A percentile compares a stretch with the other conserved stretches of the same genome.
Conservation (phyloP, 2,888 invertebrate genomes). For the Apotomis turbidana region DNA sequence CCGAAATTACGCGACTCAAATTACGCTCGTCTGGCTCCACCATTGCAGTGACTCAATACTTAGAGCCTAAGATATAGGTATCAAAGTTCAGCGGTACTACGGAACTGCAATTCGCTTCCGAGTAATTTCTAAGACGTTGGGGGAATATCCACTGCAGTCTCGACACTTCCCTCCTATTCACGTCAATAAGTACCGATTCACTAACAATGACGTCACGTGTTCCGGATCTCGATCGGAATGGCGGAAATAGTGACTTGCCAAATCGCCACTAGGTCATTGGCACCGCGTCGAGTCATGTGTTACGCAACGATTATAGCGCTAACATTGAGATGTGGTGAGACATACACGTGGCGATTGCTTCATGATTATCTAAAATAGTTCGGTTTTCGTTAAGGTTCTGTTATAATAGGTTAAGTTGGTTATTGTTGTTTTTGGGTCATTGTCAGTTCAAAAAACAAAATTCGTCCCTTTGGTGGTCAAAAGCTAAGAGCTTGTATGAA, state of each 20-base stretch:
- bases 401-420: no score
- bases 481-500: no score
- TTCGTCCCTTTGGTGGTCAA: no score
- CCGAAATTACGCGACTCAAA: no score
- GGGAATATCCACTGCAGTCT: constrained; percentile 3
- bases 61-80: no score
- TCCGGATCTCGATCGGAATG: constrained; percentile 41
- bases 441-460: no score
- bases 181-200: constrained; percentile 1
- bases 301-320: constrained; percentile 36
- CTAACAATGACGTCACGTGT: constrained; percentile 37
- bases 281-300: constrained; percentile 22
- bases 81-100: no score
- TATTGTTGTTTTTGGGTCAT: no score
- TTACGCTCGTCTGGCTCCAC: no score
- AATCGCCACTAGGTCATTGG: constrained; percentile 40
- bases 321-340: constrained; percentile 34
- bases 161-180: constrained; percentile 24
- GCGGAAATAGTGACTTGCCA: constrained; percentile 39
- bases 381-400: no score
- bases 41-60: no score
- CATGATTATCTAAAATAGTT: constrained; percentile 9
- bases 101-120: not conserved
- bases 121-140: constrained; percentile 12
- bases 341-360: constrained; percentile 23